These are phyloP conservation scores for Aromia moschata DNA, from an alignment of 2,888 invertebrate species.

Conservation along the genomic window DNA sequence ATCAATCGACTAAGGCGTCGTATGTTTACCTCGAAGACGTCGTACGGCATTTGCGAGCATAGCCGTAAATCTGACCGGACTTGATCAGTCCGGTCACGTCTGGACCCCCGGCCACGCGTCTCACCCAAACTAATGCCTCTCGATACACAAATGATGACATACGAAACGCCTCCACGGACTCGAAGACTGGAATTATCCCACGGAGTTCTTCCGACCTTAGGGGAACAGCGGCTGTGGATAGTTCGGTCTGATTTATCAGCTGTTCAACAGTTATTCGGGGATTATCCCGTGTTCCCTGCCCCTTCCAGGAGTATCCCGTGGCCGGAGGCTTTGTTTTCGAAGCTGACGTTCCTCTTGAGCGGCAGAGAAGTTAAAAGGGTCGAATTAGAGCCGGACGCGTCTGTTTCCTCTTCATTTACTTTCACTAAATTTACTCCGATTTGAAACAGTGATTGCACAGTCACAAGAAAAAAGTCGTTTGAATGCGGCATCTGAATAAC, in stretches of 20 bases:
- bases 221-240: not conserved
- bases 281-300: too few species aligned
- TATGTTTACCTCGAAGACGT: not conserved
- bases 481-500: too few species aligned
- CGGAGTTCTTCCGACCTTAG: not conserved
- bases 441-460: too few species aligned
- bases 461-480: too few species aligned
- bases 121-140: not conserved
- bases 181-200: not conserved
- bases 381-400: too few species aligned
- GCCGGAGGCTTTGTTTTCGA: too few species aligned
- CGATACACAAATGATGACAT: not conserved
- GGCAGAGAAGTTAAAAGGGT: too few species aligned
- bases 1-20: too few species aligned
- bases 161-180: not conserved
- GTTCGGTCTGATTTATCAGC: not conserved
- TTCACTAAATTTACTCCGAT: too few species aligned
- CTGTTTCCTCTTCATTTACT: too few species aligned
- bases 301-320: too few species aligned
- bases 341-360: too few species aligned
- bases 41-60: not conserved
- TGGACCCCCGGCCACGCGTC: not conserved
- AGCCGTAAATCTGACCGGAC: not conserved
- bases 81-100: not conserved
- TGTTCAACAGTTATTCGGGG: not conserved